Percentiles rank a stretch among this genome's conserved stretches.
These are phyloP conservation scores for Coenobita brevimanus DNA, from an alignment of 1,140 invertebrate species.

Conservation along the genomic window DNA sequence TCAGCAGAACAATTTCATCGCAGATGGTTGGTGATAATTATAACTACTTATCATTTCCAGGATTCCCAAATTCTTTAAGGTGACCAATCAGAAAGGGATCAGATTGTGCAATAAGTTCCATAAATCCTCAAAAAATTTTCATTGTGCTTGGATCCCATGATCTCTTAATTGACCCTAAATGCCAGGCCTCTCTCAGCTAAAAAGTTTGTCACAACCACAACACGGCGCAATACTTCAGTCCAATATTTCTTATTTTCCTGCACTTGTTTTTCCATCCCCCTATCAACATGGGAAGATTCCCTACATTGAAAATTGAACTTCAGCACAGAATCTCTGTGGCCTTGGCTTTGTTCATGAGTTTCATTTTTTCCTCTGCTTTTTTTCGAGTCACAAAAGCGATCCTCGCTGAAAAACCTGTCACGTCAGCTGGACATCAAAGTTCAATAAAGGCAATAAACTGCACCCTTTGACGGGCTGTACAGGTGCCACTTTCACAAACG, in stretches of 20 bases:
- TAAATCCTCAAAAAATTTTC: not conserved
- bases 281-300: no score
- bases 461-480: not conserved
- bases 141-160: conserved; percentile 1
- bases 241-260: not conserved
- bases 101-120: conserved; percentile 4
- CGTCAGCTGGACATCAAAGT: not conserved
- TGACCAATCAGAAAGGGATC: not conserved
- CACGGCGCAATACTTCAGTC: no score
- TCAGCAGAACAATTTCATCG: conserved; percentile 10
- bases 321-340: no score
- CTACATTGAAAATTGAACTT: no score
- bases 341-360: no score
- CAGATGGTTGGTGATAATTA: conserved; percentile 29
- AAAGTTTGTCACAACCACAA: no score
- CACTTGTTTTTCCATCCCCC: not conserved
- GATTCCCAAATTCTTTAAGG: no score
- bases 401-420: not conserved
- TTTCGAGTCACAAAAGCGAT: not conserved
- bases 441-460: not conserved
- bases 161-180: not conserved
- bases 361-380: not conserved
- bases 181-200: no score
- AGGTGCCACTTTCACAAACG: not conserved
- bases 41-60: not conserved